Base-by-base conservation (phyloP, 2,888 invertebrate genomes). In the Bellardia bayeri region DNA sequence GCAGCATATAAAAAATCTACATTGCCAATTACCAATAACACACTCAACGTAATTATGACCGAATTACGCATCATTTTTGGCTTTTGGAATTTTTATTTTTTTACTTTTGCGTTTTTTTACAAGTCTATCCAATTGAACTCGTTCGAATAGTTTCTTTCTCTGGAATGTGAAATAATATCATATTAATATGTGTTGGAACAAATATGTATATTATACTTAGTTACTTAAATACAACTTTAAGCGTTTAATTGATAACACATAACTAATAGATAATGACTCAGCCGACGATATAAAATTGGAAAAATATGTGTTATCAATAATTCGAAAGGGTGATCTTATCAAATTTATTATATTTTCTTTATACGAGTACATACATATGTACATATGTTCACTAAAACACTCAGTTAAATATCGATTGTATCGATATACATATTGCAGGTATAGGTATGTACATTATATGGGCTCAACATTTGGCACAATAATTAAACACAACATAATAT, bases 191-290 rank as follows among this genome's bases (percentile, higher is more conserved):
- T 37, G 9, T 51, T 2, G 8, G n/a, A 16, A 33, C 13, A 6
- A 33, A 49, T 68, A 37, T 23, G 23, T 37, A 37, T 37, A 14
- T 64, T 16, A 14, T 49, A 8, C 3, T 49, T 68, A 49, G 23
- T 23, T 9, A 13, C 64, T 64, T 64, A 13, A 40, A 16, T 16
- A 40, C 40, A 40, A 8, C 13, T 51, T 69, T 49, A 69, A 33
- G 13, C 51, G n/a, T 51, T 30, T 16, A 54, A 71, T 71, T 71
- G 69, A 58, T 74, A 58, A 58, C 40, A 58, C 42, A 74, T 23
- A 74, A n/a, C n/a, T n/a, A n/a, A 74, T 58, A 14, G 54, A 11
- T 45, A 74, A 74, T 72, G 72, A 72, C 72, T 72, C 72, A 72
- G 33, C 11, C 30, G 37, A 45, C 45, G 14, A 61, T 45, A 58